A percentile compares a stretch with the other conserved stretches of the same genome.
Conservation (phyloP, 2,888 invertebrate genomes). For the Euproctis similis region DNA sequence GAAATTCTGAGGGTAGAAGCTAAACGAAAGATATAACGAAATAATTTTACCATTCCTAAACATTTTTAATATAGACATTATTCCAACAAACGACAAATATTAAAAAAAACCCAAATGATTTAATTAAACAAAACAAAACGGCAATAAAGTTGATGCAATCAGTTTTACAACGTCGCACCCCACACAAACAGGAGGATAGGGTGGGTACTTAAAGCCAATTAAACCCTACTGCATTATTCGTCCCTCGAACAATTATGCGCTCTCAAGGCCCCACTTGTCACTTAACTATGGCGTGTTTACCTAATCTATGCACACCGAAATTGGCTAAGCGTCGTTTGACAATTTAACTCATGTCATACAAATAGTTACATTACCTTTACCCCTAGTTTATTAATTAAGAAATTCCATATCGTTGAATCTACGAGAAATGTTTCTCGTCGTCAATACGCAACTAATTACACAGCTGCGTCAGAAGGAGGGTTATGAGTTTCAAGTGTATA, state of each 20-base stretch:
- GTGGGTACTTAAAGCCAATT: conserved; percentile 68
- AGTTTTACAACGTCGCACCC: conserved; percentile 36
- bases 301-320: conserved; percentile 33
- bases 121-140: conserved; percentile 22
- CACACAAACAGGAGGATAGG: conserved; percentile 45
- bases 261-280: conserved; percentile 48
- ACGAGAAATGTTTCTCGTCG: conserved; percentile 7
- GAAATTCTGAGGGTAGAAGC: too few species aligned
- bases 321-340: conserved; percentile 25
- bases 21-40: too few species aligned
- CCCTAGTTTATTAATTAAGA: conserved; percentile 11
- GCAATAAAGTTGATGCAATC: conserved; percentile 33
- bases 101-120: too few species aligned
- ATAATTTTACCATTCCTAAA: too few species aligned
- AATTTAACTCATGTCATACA: conserved; percentile 20
- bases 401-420: conserved; percentile 6
- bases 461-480: too few species aligned
- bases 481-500: conserved; percentile 1
- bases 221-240: conserved; percentile 55
- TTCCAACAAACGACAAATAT: too few species aligned
- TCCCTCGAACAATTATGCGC: conserved; percentile 63
- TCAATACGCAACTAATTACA: background rate
- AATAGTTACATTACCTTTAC: conserved; percentile 24
- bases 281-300: conserved; percentile 49
- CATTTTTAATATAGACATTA: too few species aligned